phyloP scores from a whole-genome alignment of 30 jellyfish, hydroid and myxozoan species.

The Turritopsis dohrnii region DNA sequence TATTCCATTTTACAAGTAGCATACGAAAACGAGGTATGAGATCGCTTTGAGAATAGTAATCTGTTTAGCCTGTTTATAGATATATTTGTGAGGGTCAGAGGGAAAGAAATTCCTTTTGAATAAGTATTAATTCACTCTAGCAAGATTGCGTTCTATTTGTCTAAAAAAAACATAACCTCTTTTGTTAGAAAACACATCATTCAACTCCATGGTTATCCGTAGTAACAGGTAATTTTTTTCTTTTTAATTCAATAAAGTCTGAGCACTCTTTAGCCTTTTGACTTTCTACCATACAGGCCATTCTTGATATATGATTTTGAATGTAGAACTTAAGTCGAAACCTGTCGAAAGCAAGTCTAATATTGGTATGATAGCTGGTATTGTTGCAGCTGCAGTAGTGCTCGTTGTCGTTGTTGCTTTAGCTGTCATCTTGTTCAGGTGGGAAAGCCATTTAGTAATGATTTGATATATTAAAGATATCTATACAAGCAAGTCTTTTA shows the following conservation, averaged over 20 bases:
- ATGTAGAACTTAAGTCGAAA: not conserved
- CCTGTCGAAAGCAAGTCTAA: not conserved
- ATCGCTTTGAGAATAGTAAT: not conserved
- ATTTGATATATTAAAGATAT: too few relatives aligned
- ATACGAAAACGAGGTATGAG: constrained; percentile 19
- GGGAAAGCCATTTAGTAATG: too few relatives aligned
- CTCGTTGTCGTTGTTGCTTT: not conserved
- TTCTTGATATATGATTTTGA: not conserved
- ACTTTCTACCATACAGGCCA: too few relatives aligned
- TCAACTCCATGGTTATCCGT: not conserved
- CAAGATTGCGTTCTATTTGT: too few relatives aligned
- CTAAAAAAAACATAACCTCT: too few relatives aligned
- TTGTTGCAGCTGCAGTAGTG: not conserved
- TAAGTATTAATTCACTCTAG: too few relatives aligned
- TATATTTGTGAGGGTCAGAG: too few relatives aligned
- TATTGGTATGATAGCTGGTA: not conserved
- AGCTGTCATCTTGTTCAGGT: not conserved
- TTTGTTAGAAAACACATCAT: not conserved
- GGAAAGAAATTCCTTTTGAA: too few relatives aligned
- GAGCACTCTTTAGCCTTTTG: too few relatives aligned
- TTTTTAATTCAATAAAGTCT: too few relatives aligned
- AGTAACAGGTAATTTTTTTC: not conserved
- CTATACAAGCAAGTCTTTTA: too few relatives aligned
- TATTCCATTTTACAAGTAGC: constrained; percentile 62
- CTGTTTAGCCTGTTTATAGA: not conserved